Evolutionary conservation across 2,113 vertebrate genomes (phyloP).

Genomic region (Phrynocephalus versicolor): DNA sequence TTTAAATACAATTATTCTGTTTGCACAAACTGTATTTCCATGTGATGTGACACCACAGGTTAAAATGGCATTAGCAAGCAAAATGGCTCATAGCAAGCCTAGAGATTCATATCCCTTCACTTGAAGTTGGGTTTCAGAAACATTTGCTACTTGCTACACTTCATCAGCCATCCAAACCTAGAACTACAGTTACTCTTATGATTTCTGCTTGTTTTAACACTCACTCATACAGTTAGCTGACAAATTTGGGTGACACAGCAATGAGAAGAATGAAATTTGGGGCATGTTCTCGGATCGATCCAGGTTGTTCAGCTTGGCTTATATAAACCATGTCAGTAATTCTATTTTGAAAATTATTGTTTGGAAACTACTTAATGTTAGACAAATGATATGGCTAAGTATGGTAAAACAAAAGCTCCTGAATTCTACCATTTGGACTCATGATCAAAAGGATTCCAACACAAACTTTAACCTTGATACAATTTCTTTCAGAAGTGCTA

Average conservation of each 20-base stretch:
- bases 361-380: neutral
- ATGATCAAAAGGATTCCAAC: neutral
- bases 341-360: neutral
- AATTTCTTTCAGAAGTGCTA: neutral
- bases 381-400: neutral
- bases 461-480: neutral
- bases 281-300: too few species aligned
- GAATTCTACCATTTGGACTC: neutral
- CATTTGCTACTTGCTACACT: neutral
- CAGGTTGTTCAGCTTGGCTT: too few species aligned
- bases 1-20: conserved; percentile 9
- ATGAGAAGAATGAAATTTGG: too few species aligned
- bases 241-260: too few species aligned
- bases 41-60: neutral
- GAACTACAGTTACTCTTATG: neutral
- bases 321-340: neutral
- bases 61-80: neutral
- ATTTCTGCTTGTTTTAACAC: neutral
- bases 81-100: neutral
- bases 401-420: neutral
- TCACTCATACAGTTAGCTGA: too few species aligned
- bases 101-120: neutral
- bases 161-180: too few species aligned
- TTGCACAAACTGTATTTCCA: neutral
- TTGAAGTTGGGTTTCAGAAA: neutral